phyloP scores from a whole-genome alignment of 2,797 vertebrate species.

The Hemitrygon akajei region DNA sequence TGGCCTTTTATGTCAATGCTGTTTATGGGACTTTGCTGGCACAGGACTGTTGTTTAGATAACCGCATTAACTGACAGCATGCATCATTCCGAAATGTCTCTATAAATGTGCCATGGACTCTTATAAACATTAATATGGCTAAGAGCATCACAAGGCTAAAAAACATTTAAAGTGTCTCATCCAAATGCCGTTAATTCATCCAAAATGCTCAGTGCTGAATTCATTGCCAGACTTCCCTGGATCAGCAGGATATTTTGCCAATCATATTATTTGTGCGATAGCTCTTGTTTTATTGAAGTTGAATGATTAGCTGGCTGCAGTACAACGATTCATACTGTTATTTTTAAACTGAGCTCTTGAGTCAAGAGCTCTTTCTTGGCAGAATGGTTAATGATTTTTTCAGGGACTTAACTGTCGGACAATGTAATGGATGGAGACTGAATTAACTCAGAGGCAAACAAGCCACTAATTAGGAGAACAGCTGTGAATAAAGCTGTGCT shows the following conservation, averaged over 20 bases:
- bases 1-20: neutral
- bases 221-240: neutral
- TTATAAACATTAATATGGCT: too few relatives aligned
- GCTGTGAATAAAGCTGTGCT: neutral
- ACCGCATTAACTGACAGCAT: neutral
- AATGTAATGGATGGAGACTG: neutral
- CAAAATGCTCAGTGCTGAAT: neutral
- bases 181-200: neutral
- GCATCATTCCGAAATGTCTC: neutral
- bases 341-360: neutral
- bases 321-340: slow-evolving; percentile 5
- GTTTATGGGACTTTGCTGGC: neutral
- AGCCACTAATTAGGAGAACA: neutral
- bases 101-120: neutral
- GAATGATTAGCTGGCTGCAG: neutral
- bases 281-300: neutral
- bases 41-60: neutral
- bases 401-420: neutral
- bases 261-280: neutral
- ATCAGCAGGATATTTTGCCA: neutral
- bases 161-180: neutral
- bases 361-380: slow-evolving; percentile 14
- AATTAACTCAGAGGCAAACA: neutral
- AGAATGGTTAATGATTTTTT: neutral
- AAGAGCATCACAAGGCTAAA: neutral